Conservation (phyloP, 2,888 invertebrate species). For the Drosophila lutescens region DNA sequence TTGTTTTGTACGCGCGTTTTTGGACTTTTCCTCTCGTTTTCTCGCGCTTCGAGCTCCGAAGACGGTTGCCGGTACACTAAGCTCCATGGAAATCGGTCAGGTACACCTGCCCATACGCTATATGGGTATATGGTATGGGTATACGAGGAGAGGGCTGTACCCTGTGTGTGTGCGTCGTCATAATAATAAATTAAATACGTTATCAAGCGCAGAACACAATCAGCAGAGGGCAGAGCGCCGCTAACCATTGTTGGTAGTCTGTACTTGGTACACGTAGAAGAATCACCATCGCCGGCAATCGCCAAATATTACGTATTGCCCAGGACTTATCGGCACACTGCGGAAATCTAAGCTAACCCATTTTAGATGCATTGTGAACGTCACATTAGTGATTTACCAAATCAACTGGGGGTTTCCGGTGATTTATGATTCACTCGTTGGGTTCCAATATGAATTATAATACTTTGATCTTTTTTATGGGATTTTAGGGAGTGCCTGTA, state of each 20-base stretch:
- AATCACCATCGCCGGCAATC: not conserved
- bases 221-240: slow-evolving; percentile 11
- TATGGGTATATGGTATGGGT: not conserved
- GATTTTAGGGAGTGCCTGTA: not conserved
- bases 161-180: slow-evolving; percentile 30
- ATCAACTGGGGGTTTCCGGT: not conserved
- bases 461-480: not conserved
- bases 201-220: slow-evolving; percentile 41
- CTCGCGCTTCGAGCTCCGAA: slow-evolving; percentile 49
- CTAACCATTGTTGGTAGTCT: slow-evolving; percentile 9
- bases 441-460: too few species aligned
- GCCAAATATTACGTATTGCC: slow-evolving; percentile 11
- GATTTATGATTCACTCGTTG: not conserved
- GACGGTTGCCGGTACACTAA: slow-evolving; percentile 53
- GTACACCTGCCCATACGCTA: slow-evolving; percentile 29
- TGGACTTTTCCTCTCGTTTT: slow-evolving; percentile 26
- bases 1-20: slow-evolving; percentile 15
- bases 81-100: slow-evolving; percentile 20
- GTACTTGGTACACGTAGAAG: slow-evolving; percentile 1
- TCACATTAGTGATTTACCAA: not conserved
- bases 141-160: not conserved
- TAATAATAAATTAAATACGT: slow-evolving; percentile 53
- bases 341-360: not conserved
- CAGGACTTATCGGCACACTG: not conserved
- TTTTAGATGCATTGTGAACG: not conserved